Percentiles rank a stretch among this genome's conserved stretches.
Evolutionary conservation across 2,113 vertebrate species (phyloP).

Genomic region (Halcyon malimbica): DNA sequence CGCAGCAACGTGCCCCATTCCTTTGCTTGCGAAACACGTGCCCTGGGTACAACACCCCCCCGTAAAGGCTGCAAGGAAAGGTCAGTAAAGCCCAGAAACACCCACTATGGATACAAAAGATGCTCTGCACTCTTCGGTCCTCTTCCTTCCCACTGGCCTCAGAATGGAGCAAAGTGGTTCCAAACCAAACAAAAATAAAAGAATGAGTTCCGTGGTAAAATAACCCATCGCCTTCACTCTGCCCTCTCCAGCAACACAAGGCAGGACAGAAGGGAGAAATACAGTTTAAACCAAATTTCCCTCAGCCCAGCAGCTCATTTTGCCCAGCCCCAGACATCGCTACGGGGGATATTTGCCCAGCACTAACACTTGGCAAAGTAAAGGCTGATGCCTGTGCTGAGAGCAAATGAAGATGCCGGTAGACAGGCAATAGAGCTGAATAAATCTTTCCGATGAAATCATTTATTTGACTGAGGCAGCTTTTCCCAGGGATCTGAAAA

Average conservation of each 20-base stretch:
- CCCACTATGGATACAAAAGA: accelerated
- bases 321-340: not conserved
- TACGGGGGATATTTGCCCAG: not conserved
- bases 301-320: not conserved
- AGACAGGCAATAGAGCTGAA: not conserved
- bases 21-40: not conserved
- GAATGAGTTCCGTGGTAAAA: not conserved
- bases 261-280: not conserved
- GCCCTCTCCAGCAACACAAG: not conserved
- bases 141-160: not conserved
- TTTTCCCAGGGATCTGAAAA: not conserved
- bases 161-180: not conserved
- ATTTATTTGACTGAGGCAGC: not conserved
- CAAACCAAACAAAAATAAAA: not conserved
- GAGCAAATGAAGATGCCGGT: not conserved
- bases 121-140: not conserved
- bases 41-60: accelerated
- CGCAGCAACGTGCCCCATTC: accelerated
- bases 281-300: not conserved
- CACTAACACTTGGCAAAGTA: not conserved
- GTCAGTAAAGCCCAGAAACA: not conserved
- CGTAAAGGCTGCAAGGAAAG: not conserved
- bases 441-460: not conserved
- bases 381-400: not conserved
- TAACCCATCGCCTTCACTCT: not conserved